Conservation (phyloP, 2,113 vertebrate genomes). For the Odocoileus hemionus region DNA sequence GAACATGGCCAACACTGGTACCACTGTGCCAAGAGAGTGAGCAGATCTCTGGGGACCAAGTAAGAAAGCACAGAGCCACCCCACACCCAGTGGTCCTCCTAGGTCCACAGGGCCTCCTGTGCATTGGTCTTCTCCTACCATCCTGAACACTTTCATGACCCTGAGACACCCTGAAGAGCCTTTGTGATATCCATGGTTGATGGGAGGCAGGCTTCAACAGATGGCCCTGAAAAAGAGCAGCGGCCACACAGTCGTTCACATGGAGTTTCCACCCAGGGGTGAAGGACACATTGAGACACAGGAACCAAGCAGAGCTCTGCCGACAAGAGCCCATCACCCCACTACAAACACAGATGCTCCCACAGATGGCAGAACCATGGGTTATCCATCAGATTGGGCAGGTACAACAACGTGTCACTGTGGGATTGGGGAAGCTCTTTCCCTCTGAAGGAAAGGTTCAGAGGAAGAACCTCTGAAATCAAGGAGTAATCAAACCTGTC, state of each 20-base stretch:
- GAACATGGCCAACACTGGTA: not conserved
- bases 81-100: not conserved
- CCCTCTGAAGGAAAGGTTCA: not conserved
- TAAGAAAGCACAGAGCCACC: not conserved
- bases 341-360: not conserved
- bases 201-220: not conserved
- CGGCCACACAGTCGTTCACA: not conserved
- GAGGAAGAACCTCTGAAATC: not conserved
- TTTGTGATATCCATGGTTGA: not conserved
- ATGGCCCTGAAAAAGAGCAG: not conserved
- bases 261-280: not conserved
- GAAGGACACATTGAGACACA: not conserved
- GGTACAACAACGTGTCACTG: rapidly evolving
- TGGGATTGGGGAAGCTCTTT: not conserved
- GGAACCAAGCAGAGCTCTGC: not conserved
- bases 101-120: not conserved
- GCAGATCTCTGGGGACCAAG: not conserved
- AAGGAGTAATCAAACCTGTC: not conserved
- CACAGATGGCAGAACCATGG: not conserved
- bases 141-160: not conserved
- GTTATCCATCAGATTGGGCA: not conserved
- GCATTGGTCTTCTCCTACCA: not conserved
- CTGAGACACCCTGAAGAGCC: not conserved
- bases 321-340: not conserved
- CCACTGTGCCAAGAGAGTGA: not conserved